Percentiles rank a stretch among this genome's conserved stretches.
Evolutionary conservation across 2,113 vertebrate genomes (phyloP).

Genomic region (Lethenteron camtschaticum): DNA sequence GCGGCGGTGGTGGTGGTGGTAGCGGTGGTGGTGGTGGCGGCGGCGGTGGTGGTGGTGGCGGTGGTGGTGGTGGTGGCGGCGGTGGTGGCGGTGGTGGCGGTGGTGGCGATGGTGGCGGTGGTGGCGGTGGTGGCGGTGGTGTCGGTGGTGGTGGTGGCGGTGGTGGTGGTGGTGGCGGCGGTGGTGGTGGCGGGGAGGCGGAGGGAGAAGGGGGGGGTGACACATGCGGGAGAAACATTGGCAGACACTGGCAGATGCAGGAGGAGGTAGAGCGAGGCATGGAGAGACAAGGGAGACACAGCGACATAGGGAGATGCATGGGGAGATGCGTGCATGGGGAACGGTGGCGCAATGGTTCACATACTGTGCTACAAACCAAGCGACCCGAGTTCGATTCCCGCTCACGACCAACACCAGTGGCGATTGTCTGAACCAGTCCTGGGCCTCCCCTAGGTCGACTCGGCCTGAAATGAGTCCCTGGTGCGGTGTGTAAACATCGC

Average conservation of each 20-base stretch:
- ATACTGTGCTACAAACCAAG: too few relatives aligned
- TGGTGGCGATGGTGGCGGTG: too few relatives aligned
- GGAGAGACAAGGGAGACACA: not conserved
- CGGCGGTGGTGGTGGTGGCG: not conserved
- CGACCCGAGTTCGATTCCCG: too few relatives aligned
- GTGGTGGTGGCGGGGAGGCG: not conserved
- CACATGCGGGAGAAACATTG: not conserved
- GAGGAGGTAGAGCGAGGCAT: not conserved
- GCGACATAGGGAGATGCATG: not conserved
- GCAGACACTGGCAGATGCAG: not conserved
- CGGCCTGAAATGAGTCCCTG: too few relatives aligned
- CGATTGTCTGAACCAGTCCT: too few relatives aligned
- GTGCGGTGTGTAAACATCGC: too few relatives aligned
- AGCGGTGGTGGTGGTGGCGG: not conserved
- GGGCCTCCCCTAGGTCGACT: too few relatives aligned
- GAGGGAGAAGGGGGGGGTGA: not conserved
- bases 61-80: not conserved
- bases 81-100: not conserved
- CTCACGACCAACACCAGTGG: too few relatives aligned
- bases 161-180: not conserved
- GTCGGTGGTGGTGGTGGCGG: not conserved
- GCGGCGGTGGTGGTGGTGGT: not conserved
- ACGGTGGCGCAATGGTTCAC: not conserved
- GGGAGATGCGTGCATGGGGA: not conserved
- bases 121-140: not conserved